phyloP scores from a whole-genome alignment of 2,113 vertebrate species.

The Macrotis lagotis region DNA sequence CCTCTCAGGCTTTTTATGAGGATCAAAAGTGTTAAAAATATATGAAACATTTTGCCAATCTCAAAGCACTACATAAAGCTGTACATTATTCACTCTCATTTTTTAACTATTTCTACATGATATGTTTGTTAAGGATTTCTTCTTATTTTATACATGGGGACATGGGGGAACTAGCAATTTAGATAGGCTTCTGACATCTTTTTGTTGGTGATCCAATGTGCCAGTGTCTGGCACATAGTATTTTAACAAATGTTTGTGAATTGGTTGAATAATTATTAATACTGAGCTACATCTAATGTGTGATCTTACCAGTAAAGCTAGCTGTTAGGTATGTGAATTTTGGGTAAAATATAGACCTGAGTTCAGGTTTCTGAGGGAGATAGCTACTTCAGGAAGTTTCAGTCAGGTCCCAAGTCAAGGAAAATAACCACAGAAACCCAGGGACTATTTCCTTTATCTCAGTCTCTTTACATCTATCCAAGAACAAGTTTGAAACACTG shows the following conservation, averaged over 20 bases:
- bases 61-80: background rate
- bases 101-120: background rate
- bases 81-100: background rate
- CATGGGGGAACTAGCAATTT: background rate
- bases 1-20: too few species aligned
- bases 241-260: background rate
- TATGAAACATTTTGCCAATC: too few species aligned
- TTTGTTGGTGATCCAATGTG: background rate
- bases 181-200: conserved; percentile 5
- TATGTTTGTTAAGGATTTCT: conserved; percentile 24
- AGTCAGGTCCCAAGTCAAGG: background rate
- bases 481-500: conserved; percentile 35
- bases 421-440: background rate
- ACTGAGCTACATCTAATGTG: background rate
- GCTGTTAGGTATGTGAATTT: background rate
- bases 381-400: background rate
- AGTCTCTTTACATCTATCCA: background rate
- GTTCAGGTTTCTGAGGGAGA: background rate
- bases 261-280: background rate
- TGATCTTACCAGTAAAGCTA: background rate
- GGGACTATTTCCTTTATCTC: background rate
- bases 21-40: too few species aligned
- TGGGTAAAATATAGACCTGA: background rate
- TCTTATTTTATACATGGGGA: background rate
- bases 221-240: background rate